Base-by-base conservation (phyloP, 2,888 invertebrate species). In the Cynaeus angustus region DNA sequence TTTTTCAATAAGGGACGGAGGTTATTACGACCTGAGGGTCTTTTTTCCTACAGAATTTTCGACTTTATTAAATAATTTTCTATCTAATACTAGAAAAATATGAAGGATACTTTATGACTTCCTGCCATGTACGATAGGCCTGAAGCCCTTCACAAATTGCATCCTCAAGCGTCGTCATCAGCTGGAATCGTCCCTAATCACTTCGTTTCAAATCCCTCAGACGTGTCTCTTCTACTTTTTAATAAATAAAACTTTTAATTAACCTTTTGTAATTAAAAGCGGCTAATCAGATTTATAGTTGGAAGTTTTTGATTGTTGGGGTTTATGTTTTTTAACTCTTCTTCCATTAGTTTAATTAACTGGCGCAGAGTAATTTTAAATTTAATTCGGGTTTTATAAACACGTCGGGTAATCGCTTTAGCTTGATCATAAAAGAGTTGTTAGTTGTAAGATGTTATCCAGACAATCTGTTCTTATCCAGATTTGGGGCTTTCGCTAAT, bases 211-310 rank as follows among this genome's bases (percentile, higher is more conserved):
- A 33, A 30, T 52, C 37, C 38, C 8, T 16, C 12, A 8, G 48
- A 61, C 37, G 14, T 33, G 38, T 62, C 59, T 56, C 37, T 7
- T 52, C 14, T 14, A 28, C 21, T 55, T 64, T 64, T 56, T 48
- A 41, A 64, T 62, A 64, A 56, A 48, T 41, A 55, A 68, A 68
- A 68, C 62, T 68, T 68, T 68, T 68, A 62, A 68, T 62, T 62
- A 56, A 66, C 56, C 66, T 56, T 21, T 48, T 56, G 48, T 48
- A 38, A 66, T 56, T 46, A 48, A 66, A 66, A 48, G 37, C 50
- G 26, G 21, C 13, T 65, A 45, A 65, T 65, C 65, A 38, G 65
- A 65, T 62, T 62, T 50, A 26, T 50, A 50, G 38, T 48, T 59
- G 33, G 61, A 48, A 53, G 65, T 61, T 61, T 59, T 61, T 37